Base-by-base conservation (phyloP, 2,888 invertebrate genomes). In the Sepiola atlantica region DNA sequence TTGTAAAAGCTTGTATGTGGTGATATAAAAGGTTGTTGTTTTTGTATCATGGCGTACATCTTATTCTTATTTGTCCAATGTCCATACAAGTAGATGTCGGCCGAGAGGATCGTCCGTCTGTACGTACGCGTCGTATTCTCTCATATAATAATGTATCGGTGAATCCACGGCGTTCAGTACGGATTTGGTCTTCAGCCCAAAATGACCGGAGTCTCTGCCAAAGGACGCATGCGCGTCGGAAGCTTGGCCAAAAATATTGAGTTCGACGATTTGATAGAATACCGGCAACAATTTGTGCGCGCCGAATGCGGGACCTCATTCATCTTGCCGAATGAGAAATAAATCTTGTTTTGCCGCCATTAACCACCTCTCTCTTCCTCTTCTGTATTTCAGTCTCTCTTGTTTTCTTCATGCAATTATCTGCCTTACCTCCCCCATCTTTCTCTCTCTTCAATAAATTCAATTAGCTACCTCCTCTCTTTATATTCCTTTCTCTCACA, bases 261-360 rank as follows among this genome's bases (percentile, higher is more conserved):
- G n/a, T 32, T 32, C 45, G 45, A 45, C 2, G 45, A 77, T 77
- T 77, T 77, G 77, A 77, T 77, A 77, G 77, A 77, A 21, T 18
- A 77, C 77, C 77, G 77, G 77, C 77, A 77, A 77, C 77, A 77
- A 77, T 77, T 77, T 77, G 77, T 77, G 77, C 18, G 77, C 32
- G n/a, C n/a, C 32, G n/a, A 77, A 77, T n/a, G 32, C 12, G 3
- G 77, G 32, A 77, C n/a, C 77, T 77, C 77, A 77, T 77, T 77
- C n/a, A 77, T 77, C 77, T 77, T 77, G n/a, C 77, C n/a, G 77
- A 77, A 77, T 77, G 77, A 77, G 77, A 77, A 77, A 77, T 77
- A 77, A 77, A 77, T 77, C 77, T 77, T 77, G 12, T 77, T 77
- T 77, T n/a, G n/a, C n/a, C 18, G 45, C 45, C 45, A 45, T 45